These are phyloP conservation scores for Uloborus plumipes DNA, from an alignment of 2,888 invertebrate species.

Conservation along the genomic window DNA sequence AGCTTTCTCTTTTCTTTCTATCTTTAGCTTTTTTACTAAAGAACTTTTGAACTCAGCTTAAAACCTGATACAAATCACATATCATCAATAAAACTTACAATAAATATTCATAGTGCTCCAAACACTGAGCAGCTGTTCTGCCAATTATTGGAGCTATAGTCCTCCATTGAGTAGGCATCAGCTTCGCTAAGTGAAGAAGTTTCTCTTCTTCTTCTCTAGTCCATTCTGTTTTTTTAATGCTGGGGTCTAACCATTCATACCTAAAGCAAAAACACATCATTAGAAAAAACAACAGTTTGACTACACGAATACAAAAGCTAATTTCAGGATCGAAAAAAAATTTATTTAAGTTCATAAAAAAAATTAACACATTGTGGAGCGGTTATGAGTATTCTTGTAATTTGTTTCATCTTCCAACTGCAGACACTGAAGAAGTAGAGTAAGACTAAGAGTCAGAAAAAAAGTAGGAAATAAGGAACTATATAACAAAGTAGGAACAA, in stretches of 20 bases:
- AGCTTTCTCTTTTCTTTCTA: too few species aligned
- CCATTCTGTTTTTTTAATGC: slow-evolving; percentile 99
- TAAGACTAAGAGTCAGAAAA: too few species aligned
- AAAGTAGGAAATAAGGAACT: too few species aligned
- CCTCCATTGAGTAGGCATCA: slow-evolving; percentile 99
- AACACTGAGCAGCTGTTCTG: slow-evolving; percentile 97
- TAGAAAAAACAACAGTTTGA: background rate
- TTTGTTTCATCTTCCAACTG: too few species aligned
- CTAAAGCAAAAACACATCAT: slow-evolving; percentile 65
- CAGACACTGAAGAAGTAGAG: too few species aligned
- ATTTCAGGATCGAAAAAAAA: too few species aligned
- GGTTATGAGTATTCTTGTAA: too few species aligned
- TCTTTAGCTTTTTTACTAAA: background rate
- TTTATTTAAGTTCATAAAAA: too few species aligned
- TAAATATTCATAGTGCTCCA: slow-evolving; percentile 96
- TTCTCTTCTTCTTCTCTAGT: slow-evolving; percentile 99
- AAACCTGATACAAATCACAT: background rate
- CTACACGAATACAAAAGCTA: too few species aligned
- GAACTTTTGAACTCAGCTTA: background rate
- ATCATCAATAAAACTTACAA: slow-evolving; percentile 78
- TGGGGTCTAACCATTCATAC: slow-evolving; percentile 99
- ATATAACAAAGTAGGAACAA: too few species aligned
- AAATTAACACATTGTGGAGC: too few species aligned
- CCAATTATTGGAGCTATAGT: slow-evolving; percentile 99
- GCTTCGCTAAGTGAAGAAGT: slow-evolving; percentile 93